Evolutionary conservation across 1,140 invertebrate genomes (phyloP).

Genomic region (Drosophila ananassae): DNA sequence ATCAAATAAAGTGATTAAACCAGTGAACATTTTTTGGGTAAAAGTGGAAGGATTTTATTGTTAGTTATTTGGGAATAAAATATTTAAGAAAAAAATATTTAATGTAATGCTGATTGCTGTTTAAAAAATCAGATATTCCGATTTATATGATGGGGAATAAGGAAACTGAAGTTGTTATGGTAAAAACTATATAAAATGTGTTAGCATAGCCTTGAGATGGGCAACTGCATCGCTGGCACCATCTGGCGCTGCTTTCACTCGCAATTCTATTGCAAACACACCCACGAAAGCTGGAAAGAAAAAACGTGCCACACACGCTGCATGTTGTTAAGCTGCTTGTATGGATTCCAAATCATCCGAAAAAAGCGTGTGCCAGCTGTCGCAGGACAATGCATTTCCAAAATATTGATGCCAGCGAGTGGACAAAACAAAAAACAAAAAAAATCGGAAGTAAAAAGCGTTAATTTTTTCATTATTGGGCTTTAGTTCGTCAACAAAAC

Average conservation of each 20-base stretch:
- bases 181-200: background rate
- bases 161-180: background rate
- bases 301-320: constrained; percentile 59
- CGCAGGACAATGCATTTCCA: constrained; percentile 52
- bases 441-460: constrained; percentile 76
- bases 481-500: constrained; percentile 4
- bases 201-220: constrained; percentile 19
- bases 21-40: too few species aligned
- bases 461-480: constrained; percentile 22
- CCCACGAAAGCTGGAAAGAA: constrained; percentile 20
- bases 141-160: background rate
- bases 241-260: constrained; percentile 53
- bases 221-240: constrained; percentile 23
- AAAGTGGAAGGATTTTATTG: too few species aligned
- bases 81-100: too few species aligned
- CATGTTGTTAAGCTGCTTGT: constrained; percentile 56
- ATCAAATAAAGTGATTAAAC: too few species aligned
- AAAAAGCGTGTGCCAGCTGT: constrained; percentile 77
- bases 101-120: too few species aligned
- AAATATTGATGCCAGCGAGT: constrained; percentile 45
- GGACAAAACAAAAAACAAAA: constrained; percentile 21
- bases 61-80: too few species aligned
- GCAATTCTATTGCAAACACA: constrained; percentile 45
- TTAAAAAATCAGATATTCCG: too few species aligned
- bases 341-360: constrained; percentile 74